Base-by-base conservation (phyloP, 2,888 invertebrate genomes). In the Mimachlamys varia region DNA sequence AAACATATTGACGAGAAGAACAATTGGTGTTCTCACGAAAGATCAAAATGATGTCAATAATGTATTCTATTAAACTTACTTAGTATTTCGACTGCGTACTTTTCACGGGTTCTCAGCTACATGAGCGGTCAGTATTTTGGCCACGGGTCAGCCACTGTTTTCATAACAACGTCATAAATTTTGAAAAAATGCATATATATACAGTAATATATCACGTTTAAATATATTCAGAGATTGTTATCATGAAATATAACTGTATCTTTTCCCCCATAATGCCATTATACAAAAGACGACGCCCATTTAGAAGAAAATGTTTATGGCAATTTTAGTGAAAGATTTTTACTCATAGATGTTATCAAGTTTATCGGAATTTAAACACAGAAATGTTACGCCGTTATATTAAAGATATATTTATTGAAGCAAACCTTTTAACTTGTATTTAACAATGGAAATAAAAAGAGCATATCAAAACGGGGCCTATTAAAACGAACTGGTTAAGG, bases 291-390 rank as follows among this genome's bases (percentile, higher is more conserved):
- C 12, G 7, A 13, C 33, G 76, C 33, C 76, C 76, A 76, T 76
- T 76, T 76, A 76, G 76, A 76, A 76, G 76, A 76, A 76, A 33
- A 76, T 33, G 12, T 27, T 76, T 76, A 76, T 76, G 76, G 76
- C 76, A 76, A 76, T 76, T 76, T 76, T 76, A 76, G 76, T 76
- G 76, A 76, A 76, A 76, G 76, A 76, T 76, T 76, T 76, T 76
- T 76, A 12, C 76, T 33, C 33, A 17, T 0, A 76, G 76, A 76
- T 76, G 76, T 76, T 76, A 76, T 76, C 76, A 33, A 3, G 33
- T 76, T 76, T 76, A 76, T 76, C 27, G 76, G 76, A 76, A 33
- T 76, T 76, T 76, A 76, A 76, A 27, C 76, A 33, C 76, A 7
- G 76, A 76, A 22, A 76, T 33, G 76, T 27, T 76, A 10, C 76